Evolutionary conservation across 2,113 vertebrate genomes (phyloP), one percentile per base, ranked within the genome.

Genomic region (Polyodon spathula): DNA sequence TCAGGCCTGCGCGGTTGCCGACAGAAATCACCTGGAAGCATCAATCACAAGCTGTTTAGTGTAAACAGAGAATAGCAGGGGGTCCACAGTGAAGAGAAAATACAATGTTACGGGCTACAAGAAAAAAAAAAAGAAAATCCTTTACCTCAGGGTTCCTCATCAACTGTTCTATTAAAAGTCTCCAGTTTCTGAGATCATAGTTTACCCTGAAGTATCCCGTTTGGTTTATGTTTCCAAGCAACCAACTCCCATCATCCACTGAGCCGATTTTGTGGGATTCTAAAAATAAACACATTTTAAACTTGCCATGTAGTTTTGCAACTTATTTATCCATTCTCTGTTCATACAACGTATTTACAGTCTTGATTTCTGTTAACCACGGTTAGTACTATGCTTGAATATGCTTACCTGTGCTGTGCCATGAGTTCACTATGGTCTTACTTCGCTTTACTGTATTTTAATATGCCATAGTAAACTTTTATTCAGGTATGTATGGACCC

Each of bases 181-280:
- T 94, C 96, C 96, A 99, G 74, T 99, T 99, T 68, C 88, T 89
- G 59, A 92, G 83, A 84, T 99, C 94, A 58, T 98, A 99, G 85
- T 99, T 99, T 77, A 99, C 93, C 64, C 96, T 86, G 66, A 97
- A 98, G 79, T 99, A 99, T 5, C 94, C 94, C 0, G 92, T 97
- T 81, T 99, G 96, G 78, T 98, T 96, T 75, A 99, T 90, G 77
- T 99, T 99, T 52, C 92, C 96, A 10, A 99, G 79, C 67, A 99
- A 77, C 96, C 96, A 99, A 48, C 58, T 89, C 70, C 75, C 82
- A 52, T 91, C 88, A 40, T 87, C 86, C 71, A 94, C 81, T 68
- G 73, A 74, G 58, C 81, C 76, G 74, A 95, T 83, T 75, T 76
- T 84, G 75, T 96, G 94, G 8, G 73, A 84, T 67, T 98, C 96